Percentiles rank a stretch among this genome's conserved stretches.
These are phyloP conservation scores for Harpagifer antarcticus DNA, from an alignment of 2,797 vertebrate genomes.

Conservation along the genomic window DNA sequence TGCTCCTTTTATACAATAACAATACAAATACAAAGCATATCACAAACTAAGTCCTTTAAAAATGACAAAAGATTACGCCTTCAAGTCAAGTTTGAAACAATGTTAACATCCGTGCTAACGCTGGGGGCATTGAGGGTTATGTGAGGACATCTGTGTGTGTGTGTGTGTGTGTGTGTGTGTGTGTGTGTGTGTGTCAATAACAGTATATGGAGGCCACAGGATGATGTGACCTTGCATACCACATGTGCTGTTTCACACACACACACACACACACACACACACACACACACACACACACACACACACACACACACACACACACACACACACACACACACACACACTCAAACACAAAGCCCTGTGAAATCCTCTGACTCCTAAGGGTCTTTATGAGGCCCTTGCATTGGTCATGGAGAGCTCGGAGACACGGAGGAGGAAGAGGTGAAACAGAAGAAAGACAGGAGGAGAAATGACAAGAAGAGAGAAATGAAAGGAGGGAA, in stretches of 20 bases:
- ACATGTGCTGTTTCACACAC: conserved; percentile 58
- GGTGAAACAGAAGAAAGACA: background rate
- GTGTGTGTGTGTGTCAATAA: conserved; percentile 57
- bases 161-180: background rate
- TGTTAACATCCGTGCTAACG: conserved; percentile 26
- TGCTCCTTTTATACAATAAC: background rate
- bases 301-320: conserved; percentile 8
- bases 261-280: conserved; percentile 4
- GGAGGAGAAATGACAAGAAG: background rate
- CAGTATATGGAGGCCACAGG: conserved; percentile 66
- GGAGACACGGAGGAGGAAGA: conserved; percentile 15
- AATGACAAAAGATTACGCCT: background rate
- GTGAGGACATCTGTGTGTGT: conserved; percentile 31
- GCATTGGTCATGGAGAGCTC: conserved; percentile 49
- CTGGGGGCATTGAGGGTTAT: conserved; percentile 31
- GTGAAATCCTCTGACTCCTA: conserved; percentile 69
- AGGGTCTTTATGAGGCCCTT: conserved; percentile 56
- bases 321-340: conserved; percentile 16
- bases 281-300: conserved; percentile 8
- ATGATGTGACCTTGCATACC: conserved; percentile 75
- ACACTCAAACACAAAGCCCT: conserved; percentile 57
- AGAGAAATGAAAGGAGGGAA: background rate
- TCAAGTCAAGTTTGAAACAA: background rate
- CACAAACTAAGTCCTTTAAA: background rate
- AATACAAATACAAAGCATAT: background rate